A percentile compares a stretch with the other conserved stretches of the same genome.
phyloP scores from a whole-genome alignment of 2,888 invertebrate species.

The Drosophila mimetica region DNA sequence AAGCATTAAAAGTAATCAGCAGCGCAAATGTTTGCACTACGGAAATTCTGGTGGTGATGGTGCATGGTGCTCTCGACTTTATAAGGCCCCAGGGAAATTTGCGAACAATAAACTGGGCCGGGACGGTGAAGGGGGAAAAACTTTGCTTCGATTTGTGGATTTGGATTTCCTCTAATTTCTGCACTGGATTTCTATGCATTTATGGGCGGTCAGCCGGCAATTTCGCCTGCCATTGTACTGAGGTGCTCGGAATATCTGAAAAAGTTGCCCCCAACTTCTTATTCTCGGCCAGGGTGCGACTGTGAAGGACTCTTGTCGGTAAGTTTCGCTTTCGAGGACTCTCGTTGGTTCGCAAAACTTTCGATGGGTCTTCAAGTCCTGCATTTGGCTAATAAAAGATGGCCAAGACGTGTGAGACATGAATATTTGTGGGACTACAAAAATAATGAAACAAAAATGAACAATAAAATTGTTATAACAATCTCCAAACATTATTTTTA shows the following conservation, averaged over 20 bases:
- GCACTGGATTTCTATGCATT: constrained; percentile 50
- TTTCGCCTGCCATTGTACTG: constrained; percentile 40
- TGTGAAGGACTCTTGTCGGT: constrained; percentile 26
- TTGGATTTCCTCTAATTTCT: constrained; percentile 50
- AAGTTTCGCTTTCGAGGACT: constrained; percentile 38
- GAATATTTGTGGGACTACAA: background rate
- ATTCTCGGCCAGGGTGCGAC: constrained; percentile 29
- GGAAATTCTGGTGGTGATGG: constrained; percentile 25
- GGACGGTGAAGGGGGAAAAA: constrained; percentile 22
- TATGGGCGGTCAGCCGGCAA: constrained; percentile 32
- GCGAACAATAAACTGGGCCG: constrained; percentile 58
- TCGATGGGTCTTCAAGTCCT: constrained; percentile 26
- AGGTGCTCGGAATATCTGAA: constrained; percentile 25
- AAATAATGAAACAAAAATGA: background rate
- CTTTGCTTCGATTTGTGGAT: constrained; percentile 50
- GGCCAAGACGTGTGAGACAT: background rate
- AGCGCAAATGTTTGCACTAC: constrained; percentile 67
- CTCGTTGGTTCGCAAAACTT: constrained; percentile 32
- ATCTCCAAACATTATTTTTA: no score
- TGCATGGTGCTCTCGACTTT: constrained; percentile 17
- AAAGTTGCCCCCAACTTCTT: constrained; percentile 32
- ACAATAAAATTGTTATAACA: background rate
- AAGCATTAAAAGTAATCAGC: constrained; percentile 71
- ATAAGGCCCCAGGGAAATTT: constrained; percentile 71
- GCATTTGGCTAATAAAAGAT: constrained; percentile 20